Evolutionary conservation across 2,797 vertebrate species (phyloP).

Genomic region (Protosalanx chinensis): DNA sequence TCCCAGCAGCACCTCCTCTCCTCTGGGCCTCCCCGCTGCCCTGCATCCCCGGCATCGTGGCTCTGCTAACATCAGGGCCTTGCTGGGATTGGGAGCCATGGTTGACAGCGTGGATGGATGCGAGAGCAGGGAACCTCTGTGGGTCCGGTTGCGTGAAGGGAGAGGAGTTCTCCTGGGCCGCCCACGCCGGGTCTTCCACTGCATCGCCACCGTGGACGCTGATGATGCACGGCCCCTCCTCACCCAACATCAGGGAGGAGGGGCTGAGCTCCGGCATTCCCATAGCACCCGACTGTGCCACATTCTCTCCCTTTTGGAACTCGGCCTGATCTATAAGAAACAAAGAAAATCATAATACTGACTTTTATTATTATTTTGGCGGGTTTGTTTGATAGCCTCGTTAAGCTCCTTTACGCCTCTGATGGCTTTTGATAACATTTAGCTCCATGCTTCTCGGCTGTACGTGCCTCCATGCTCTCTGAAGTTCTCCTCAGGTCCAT

Average conservation of each 20-base stretch:
- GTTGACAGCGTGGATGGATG: constrained; percentile 38
- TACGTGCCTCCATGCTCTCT: constrained; percentile 46
- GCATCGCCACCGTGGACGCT: constrained; percentile 55
- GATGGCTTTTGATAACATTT: background rate
- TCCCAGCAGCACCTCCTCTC: constrained; percentile 46
- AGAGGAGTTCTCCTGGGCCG: constrained; percentile 35
- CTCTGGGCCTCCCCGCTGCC: constrained; percentile 25
- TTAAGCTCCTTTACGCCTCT: no score
- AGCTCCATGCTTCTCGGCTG: background rate
- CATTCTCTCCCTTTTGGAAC: constrained; percentile 14
- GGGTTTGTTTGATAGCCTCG: background rate
- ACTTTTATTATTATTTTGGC: background rate
- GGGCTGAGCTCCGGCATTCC: constrained; percentile 27
- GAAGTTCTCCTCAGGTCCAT: constrained; percentile 56
- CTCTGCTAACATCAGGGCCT: constrained; percentile 29
- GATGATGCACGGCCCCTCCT: constrained; percentile 53
- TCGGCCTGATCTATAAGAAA: constrained; percentile 28
- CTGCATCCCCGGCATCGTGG: constrained; percentile 35
- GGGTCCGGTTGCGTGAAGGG: constrained; percentile 59
- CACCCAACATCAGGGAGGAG: constrained; percentile 30
- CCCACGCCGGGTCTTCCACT: constrained; percentile 29
- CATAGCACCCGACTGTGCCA: constrained; percentile 16
- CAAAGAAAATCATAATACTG: constrained; percentile 1
- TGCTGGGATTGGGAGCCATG: constrained; percentile 46
- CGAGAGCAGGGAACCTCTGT: constrained; percentile 53